Evolutionary conservation across 2,888 invertebrate species (phyloP), one percentile per base, ranked within the genome.

Genomic region (Drosophila meridiana): DNA sequence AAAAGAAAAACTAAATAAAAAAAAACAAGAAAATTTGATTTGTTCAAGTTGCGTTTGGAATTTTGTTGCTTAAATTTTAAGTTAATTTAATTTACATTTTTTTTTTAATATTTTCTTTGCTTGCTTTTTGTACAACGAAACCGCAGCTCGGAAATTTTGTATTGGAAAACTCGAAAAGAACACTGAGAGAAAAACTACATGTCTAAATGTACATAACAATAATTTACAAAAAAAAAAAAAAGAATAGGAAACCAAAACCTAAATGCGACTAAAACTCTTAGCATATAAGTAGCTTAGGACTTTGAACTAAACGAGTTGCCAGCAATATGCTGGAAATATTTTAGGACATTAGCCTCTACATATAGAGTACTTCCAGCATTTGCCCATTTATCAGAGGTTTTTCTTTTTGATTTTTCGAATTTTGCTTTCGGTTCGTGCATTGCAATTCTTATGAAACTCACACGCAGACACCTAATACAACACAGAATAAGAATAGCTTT

Each of bases 131-230:
- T 73, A 85, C 86, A 81, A 83, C 83, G 86, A 83, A 86, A 56
- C 62, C 65, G 50, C n/a, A 38, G 62, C 53, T 50, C 45, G 48
- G 58, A 43, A 36, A n/a, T 43, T 34, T 43, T 57, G 42, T 30
- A 60, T 67, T 61, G 56, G 43, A 59, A 45, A 60, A 66, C 82
- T 40, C 59, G 66, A 70, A 76, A 48, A 61, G 73, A 78, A 76
- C 69, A 76, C 57, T 63, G 68, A 69, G 40, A 82, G 56, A 75
- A 36, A 36, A 78, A 78, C 80, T 74, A 69, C 75, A 89, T 86
- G 86, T 87, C 85, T 88, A 88, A 89, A 83, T 89, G 89, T 89
- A 89, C 76, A 90, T 89, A 87, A 89, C 90, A 90, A 90, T 89
- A 89, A 90, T 89, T 89, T 89, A 89, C 88, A 85, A 83, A 34